Conservation (phyloP, 2,888 invertebrate species). For the Peribatodes rhomboidaria region DNA sequence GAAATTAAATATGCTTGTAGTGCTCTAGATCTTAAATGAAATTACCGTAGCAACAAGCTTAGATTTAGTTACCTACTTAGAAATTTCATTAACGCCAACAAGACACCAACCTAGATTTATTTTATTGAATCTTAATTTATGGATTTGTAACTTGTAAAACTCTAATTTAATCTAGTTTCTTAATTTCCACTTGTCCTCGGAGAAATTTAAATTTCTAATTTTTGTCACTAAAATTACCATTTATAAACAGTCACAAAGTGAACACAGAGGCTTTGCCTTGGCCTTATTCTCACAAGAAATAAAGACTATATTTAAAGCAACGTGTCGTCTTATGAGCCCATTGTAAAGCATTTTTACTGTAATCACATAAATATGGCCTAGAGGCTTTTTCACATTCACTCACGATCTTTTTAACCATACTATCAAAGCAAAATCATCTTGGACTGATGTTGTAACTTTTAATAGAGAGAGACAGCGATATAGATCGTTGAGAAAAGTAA, state of each 20-base stretch:
- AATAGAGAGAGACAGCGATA: not conserved
- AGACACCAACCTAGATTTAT: not conserved
- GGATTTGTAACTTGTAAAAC: not conserved
- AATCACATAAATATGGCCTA: slow-evolving; percentile 22
- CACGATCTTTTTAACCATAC: slow-evolving; percentile 24
- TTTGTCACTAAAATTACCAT: not conserved
- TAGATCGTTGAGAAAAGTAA: not conserved
- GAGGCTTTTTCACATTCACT: slow-evolving; percentile 22
- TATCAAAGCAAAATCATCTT: not conserved
- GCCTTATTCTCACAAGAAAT: slow-evolving; percentile 26
- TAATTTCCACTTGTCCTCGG: not conserved
- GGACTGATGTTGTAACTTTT: not conserved
- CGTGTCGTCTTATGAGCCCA: slow-evolving; percentile 11
- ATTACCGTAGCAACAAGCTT: no score
- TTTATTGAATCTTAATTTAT: not conserved
- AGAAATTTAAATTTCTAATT: not conserved
- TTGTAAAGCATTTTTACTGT: slow-evolving; percentile 12
- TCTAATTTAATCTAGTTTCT: not conserved
- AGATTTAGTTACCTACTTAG: not conserved
- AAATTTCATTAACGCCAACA: not conserved
- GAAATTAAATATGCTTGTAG: no score
- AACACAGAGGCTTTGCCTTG: slow-evolving; percentile 10
- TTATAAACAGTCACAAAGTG: not conserved
- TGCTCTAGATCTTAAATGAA: no score
- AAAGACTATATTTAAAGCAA: slow-evolving; percentile 6